Base-by-base conservation (phyloP, 2,888 invertebrate genomes). In the Platycnemis pennipes region DNA sequence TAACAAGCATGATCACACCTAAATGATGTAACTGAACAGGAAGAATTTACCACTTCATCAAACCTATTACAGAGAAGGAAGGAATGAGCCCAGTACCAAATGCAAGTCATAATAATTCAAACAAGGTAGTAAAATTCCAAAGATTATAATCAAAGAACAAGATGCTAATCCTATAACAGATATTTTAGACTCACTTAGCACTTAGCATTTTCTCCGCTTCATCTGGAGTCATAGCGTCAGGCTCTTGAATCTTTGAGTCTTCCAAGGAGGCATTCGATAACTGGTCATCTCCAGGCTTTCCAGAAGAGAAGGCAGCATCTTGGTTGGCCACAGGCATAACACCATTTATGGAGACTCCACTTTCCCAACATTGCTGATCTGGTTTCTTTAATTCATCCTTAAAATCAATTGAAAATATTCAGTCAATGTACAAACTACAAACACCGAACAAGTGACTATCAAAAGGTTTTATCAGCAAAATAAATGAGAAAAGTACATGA, bases 201-300 rank as follows among this genome's bases (percentile, higher is more conserved):
- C 98, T 99, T 96, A 99, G 97, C 96, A 99, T 97, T 97, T 98
- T 98, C 96, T 99, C 98, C 26, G 98, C 99, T 96, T 99, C 99
- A 96, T 98, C 98, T 94, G 98, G 98, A 95, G 99, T 99, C 98
- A 98, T 98, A 96, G 97, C 95, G 87, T 96, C 95, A 45, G 95
- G 95, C n/a, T 94, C 95, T 31, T 85, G 91, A 91, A 44, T 63
- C n/a, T 91, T 56, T 26, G 91, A 69, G 26, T 63, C 91, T n/a
- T 91, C 69, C 91, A 63, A 69, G 26, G 56, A 56, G 44, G 63
- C 56, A 26, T 91, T 91, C 11, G 63, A n/a, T 69, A 63, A 8
- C 44, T 37, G 42, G 63, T 91, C 91, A 91, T 63, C 63, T 91
- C 26, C 44, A 44, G 63, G 53, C 44, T 45, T 91, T 44, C 91